These are phyloP conservation scores for Sebastes elongatus DNA, from an alignment of 2,797 vertebrate species.

Conservation along the genomic window DNA sequence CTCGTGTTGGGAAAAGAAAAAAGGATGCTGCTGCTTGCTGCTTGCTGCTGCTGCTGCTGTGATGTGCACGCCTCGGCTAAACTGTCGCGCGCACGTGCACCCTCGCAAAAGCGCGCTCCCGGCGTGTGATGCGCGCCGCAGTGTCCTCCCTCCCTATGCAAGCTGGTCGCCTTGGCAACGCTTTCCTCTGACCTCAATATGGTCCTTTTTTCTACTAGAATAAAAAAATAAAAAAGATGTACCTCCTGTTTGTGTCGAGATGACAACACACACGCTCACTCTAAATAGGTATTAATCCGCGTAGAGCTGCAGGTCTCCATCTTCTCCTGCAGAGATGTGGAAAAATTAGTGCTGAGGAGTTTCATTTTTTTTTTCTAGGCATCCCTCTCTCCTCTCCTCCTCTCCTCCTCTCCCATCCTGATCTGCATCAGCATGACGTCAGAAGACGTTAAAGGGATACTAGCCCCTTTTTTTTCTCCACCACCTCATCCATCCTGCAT, in stretches of 20 bases:
- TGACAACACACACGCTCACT: neutral
- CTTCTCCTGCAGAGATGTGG: conserved; percentile 16
- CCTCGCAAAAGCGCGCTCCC: conserved; percentile 33
- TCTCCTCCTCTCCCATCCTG: conserved; percentile 58
- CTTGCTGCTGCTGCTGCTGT: conserved; percentile 9
- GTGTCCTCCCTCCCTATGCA: conserved; percentile 73
- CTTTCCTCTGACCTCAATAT: conserved; percentile 80
- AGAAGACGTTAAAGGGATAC: conserved; percentile 81
- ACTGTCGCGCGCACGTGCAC: conserved; percentile 39
- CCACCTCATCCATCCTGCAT: neutral
- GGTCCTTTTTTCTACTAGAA: conserved; percentile 27
- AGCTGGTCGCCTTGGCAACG: conserved; percentile 81
- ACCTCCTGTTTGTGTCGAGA: neutral
- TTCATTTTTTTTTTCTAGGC: conserved; percentile 36
- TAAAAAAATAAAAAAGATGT: neutral
- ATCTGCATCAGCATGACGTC: conserved; percentile 85
- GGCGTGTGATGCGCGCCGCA: conserved; percentile 68
- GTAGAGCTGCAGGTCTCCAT: neutral
- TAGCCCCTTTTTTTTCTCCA: conserved; percentile 7
- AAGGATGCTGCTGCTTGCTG: conserved; percentile 9
- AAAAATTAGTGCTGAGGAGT: conserved; percentile 41
- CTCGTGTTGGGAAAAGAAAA: neutral
- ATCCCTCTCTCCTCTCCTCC: conserved; percentile 55
- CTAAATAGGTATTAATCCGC: neutral
- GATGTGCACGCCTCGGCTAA: conserved; percentile 36